Base-by-base conservation (phyloP, 1,140 invertebrate species). In the Temnothorax curvispinosus region DNA sequence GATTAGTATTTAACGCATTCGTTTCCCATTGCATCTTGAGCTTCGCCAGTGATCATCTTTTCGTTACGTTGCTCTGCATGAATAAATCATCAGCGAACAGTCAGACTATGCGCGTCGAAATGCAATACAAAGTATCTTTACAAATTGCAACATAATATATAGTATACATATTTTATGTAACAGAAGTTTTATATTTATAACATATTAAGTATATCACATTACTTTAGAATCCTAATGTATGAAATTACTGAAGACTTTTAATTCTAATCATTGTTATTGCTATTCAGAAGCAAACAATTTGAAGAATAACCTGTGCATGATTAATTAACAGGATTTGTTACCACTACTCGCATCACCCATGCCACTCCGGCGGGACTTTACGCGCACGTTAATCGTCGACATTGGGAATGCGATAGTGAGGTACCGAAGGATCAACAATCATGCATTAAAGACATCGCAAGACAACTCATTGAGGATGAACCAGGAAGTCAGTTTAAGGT, bases 331-430 rank as follows among this genome's bases (percentile, higher is more conserved):
- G 21, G 21, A 21, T 21, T 21, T 21, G 21, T 21, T 21, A 21
- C 21, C 21, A 21, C 21, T 21, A 21, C 21, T 1, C 95, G 97
- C 58, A 96, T 98, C 1, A 98, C 98, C 0, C 97, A 98, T 92
- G 98, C 98, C 2, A 98, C 98, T 1, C 98, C 98, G 0, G 97
- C 97, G 0, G 96, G 97, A 7, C 94, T 97, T 1, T 98, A 97
- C 89, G 97, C 98, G n/a, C 96, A 97, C 77, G 94, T 96, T 13
- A 96, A 97, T 65, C 93, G 97, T 91, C 94, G 97, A 7, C 96
- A 97, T 74, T 97, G 97, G 97, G 97, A 98, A 90, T 97, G 96
- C 87, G 97, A 97, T 85, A 94, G 93, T 1, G 87, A 94, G 72
- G 94, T 96, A 85, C 96, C 96, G 0, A 41, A 60, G 1, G 87